Evolutionary conservation across 1,140 invertebrate genomes (phyloP).

Genomic region (Carposina sasakii): DNA sequence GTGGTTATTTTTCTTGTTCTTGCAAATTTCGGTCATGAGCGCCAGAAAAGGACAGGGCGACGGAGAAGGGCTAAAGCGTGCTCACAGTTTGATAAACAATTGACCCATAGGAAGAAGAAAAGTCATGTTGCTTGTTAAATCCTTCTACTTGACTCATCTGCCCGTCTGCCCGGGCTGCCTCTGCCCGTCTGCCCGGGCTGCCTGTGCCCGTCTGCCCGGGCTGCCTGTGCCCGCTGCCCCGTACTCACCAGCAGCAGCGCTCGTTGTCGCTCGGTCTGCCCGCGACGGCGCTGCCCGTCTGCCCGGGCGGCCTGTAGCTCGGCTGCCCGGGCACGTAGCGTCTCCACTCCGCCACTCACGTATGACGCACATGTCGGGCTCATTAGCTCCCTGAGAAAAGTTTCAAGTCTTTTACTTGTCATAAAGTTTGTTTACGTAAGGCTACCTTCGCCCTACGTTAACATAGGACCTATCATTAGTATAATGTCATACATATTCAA

Average conservation of each 20-base stretch:
- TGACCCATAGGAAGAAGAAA: not conserved
- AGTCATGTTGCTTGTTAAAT: not conserved
- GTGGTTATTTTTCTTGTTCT: too few relatives aligned
- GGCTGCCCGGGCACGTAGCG: conserved; percentile 16
- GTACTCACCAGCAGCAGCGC: conserved; percentile 18
- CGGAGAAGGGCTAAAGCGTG: not conserved
- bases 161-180: not conserved
- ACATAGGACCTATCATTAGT: too few relatives aligned
- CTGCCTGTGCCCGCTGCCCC: not conserved
- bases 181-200: too few relatives aligned
- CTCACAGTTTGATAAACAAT: not conserved
- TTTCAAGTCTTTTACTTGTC: too few relatives aligned
- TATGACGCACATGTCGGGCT: conserved; percentile 20
- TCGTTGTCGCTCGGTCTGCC: conserved; percentile 16
- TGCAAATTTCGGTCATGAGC: not conserved
- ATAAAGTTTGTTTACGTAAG: too few relatives aligned
- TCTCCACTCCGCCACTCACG: conserved; percentile 23
- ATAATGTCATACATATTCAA: not conserved
- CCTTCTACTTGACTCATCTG: not conserved
- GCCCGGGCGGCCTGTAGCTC: conserved; percentile 18
- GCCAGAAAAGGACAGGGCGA: not conserved
- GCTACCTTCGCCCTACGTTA: too few relatives aligned
- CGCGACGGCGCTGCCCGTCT: conserved; percentile 12
- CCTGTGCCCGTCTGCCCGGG: not conserved
- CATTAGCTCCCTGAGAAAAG: conserved; percentile 40